Conservation (phyloP, 2,888 invertebrate species). For the Druceiella hillmani region DNA sequence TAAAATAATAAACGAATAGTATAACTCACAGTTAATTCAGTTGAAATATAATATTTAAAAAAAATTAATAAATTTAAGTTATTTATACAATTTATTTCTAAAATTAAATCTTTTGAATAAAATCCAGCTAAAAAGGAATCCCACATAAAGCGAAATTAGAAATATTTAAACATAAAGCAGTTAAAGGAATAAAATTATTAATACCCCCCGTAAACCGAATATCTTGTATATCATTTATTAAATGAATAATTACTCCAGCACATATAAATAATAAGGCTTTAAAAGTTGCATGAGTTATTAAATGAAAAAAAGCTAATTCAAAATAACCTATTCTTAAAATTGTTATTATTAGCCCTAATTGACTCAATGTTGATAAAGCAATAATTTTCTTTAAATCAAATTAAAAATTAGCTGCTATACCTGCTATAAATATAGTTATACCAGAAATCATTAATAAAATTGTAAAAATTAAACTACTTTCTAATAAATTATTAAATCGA, state of each 20-base stretch:
- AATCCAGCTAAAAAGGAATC: conserved; percentile 58
- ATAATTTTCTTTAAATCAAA: conserved; percentile 74
- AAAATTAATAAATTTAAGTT: conserved; percentile 51
- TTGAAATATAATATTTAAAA: conserved; percentile 52
- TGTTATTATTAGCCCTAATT: conserved; percentile 68
- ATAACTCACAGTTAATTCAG: conserved; percentile 54
- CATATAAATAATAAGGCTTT: conserved; percentile 70
- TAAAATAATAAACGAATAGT: conserved; percentile 52
- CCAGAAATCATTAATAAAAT: conserved; percentile 51
- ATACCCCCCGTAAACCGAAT: conserved; percentile 56
- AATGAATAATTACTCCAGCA: conserved; percentile 65
- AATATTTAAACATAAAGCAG: conserved; percentile 50
- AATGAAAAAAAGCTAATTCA: conserved; percentile 64
- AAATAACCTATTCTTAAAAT: conserved; percentile 51
- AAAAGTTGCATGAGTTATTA: conserved; percentile 69
- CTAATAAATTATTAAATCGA: conserved; percentile 56
- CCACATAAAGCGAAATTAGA: conserved; percentile 59
- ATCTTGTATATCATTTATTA: conserved; percentile 58
- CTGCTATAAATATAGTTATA: conserved; percentile 57
- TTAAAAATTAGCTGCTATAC: conserved; percentile 56
- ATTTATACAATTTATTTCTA: conserved; percentile 49
- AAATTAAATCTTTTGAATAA: conserved; percentile 61
- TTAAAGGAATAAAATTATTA: conserved; percentile 45
- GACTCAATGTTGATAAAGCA: conserved; percentile 71
- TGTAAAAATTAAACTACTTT: conserved; percentile 35